Conservation (phyloP, 2,888 invertebrate genomes). For the Macaria notata region DNA sequence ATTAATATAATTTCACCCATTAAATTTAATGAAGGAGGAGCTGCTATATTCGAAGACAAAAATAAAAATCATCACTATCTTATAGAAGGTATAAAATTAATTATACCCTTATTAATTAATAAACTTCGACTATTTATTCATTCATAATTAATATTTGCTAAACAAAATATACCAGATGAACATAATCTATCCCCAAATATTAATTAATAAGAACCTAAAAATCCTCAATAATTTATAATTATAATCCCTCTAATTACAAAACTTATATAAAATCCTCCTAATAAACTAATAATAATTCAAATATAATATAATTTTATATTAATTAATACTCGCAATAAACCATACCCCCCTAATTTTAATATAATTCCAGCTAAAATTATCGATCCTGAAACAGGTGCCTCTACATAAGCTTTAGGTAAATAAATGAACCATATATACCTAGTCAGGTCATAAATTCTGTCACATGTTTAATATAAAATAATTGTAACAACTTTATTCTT, state of each 20-base stretch:
- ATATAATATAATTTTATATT: constrained; percentile 75
- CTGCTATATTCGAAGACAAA: no score
- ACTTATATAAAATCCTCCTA: constrained; percentile 84
- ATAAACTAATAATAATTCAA: constrained; percentile 78
- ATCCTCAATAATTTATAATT: constrained; percentile 80
- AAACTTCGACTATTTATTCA: constrained; percentile 83
- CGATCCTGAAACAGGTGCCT: no score
- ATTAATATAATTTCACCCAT: no score
- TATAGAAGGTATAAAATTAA: no score
- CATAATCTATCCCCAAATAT: constrained; percentile 86
- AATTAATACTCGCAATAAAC: constrained; percentile 81
- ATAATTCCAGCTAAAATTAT: constrained; percentile 88
- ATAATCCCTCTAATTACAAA: constrained; percentile 82
- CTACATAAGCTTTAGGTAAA: no score
- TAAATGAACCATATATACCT: no score
- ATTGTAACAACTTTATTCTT: no score
- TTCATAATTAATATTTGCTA: constrained; percentile 85
- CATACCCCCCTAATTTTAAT: constrained; percentile 88
- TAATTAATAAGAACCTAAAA: constrained; percentile 77
- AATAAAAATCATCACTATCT: no score
- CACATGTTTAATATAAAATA: no score
- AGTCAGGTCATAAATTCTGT: no score
- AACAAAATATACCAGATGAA: constrained; percentile 85
- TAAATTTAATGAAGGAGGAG: no score
- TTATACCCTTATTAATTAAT: constrained; percentile 84